Evolutionary conservation across 2,888 invertebrate genomes (phyloP).

Genomic region (Coleophora flavipennella): DNA sequence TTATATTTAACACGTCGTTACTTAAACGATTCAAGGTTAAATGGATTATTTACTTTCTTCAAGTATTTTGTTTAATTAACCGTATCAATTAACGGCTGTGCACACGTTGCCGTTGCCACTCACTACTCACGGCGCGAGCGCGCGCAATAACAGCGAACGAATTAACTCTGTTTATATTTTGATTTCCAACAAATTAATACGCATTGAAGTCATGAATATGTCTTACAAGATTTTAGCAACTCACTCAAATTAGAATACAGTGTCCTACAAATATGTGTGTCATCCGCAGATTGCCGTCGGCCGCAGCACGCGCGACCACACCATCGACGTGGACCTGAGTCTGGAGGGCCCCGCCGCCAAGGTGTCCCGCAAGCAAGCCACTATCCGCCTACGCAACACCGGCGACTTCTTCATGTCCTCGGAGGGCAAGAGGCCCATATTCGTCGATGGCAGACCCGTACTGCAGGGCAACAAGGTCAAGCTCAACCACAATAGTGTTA

Average conservation of each 20-base stretch:
- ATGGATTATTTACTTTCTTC: slow-evolving; percentile 17
- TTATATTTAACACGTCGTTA: no score
- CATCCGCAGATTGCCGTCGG: slow-evolving; percentile 87
- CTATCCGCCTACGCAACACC: slow-evolving; percentile 89
- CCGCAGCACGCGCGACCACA: slow-evolving; percentile 87
- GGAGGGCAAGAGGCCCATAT: slow-evolving; percentile 94
- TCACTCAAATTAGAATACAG: no score
- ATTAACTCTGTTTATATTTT: no score
- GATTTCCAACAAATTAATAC: no score
- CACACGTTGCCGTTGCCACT: slow-evolving; percentile 24
- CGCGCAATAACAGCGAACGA: slow-evolving; percentile 7
- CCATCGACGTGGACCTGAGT: slow-evolving; percentile 93
- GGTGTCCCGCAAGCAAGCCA: slow-evolving; percentile 93
- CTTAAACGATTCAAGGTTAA: slow-evolving; percentile 16
- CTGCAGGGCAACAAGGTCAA: slow-evolving; percentile 91
- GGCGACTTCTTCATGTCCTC: slow-evolving; percentile 97
- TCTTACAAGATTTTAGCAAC: no score
- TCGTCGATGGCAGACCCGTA: slow-evolving; percentile 93
- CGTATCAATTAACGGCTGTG: slow-evolving; percentile 37
- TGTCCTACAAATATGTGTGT: not conserved
- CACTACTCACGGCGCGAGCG: slow-evolving; percentile 18
- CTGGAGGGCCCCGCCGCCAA: slow-evolving; percentile 96
- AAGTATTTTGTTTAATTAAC: slow-evolving; percentile 31
- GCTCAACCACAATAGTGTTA: slow-evolving; percentile 93
- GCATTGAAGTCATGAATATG: no score